Conservation (phyloP, 2,113 vertebrate species). For the Oncorhynchus kisutch region DNA sequence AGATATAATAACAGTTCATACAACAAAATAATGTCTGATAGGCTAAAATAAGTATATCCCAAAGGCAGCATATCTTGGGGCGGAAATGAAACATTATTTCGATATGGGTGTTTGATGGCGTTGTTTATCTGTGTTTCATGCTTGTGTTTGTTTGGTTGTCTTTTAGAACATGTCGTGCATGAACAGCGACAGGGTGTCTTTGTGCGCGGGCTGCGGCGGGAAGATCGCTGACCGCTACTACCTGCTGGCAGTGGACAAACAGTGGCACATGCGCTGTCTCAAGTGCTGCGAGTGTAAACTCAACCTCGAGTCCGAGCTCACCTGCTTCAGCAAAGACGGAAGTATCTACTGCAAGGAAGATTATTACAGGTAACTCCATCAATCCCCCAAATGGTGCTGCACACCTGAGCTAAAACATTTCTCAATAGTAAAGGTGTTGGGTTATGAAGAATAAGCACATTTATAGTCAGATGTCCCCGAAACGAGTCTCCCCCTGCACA, state of each 20-base stretch:
- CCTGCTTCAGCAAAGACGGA: slow-evolving; percentile 98
- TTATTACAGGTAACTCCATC: slow-evolving; percentile 87
- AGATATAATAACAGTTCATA: background rate
- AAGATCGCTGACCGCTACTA: slow-evolving; percentile 98
- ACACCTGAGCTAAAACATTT: background rate
- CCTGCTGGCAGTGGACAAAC: slow-evolving; percentile 97
- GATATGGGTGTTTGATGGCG: background rate
- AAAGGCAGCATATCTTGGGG: background rate
- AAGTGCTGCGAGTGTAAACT: slow-evolving; percentile 98
- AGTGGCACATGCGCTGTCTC: slow-evolving; percentile 99
- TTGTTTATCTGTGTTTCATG: background rate
- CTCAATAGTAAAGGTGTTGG: too few relatives aligned
- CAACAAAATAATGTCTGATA: background rate
- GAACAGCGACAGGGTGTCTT: slow-evolving; percentile 87
- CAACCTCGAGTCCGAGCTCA: slow-evolving; percentile 97
- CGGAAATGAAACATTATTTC: background rate
- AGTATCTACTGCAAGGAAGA: slow-evolving; percentile 99
- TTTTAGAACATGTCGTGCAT: slow-evolving; percentile 88
- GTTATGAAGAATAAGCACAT: too few relatives aligned
- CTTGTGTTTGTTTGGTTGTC: background rate
- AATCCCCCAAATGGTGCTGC: background rate
- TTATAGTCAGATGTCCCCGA: too few relatives aligned
- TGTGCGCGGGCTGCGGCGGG: slow-evolving; percentile 95
- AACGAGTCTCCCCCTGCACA: background rate
- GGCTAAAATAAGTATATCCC: background rate